These are phyloP conservation scores for Hippopotamyrus pictus DNA, from an alignment of 2,797 vertebrate genomes.

Conservation along the genomic window DNA sequence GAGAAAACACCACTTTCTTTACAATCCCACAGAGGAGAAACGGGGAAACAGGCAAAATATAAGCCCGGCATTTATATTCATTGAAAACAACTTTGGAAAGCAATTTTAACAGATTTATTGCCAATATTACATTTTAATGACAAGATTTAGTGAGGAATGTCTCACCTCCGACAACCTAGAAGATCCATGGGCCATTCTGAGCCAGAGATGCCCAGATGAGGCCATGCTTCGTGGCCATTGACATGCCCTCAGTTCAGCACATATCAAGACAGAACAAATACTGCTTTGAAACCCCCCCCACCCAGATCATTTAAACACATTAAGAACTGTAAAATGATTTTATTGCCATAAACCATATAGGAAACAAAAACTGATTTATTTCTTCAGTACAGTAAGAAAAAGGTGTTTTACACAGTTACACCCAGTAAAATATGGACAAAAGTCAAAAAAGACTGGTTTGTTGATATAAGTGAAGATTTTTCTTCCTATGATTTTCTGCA, in stretches of 20 bases:
- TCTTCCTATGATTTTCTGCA: constrained; percentile 28
- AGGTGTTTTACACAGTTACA: constrained; percentile 33
- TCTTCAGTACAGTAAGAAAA: constrained; percentile 52
- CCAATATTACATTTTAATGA: constrained; percentile 11
- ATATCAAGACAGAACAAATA: constrained; percentile 3
- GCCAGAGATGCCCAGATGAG: background rate
- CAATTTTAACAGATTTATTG: background rate
- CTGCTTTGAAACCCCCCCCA: background rate
- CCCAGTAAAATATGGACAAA: constrained; percentile 32
- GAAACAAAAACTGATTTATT: constrained; percentile 51
- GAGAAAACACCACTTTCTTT: background rate
- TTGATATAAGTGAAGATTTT: background rate
- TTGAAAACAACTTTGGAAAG: constrained; percentile 8
- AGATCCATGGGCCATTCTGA: background rate
- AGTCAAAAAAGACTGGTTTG: background rate
- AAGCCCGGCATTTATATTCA: background rate
- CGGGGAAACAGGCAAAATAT: background rate
- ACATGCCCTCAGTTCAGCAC: background rate
- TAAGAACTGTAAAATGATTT: constrained; percentile 56
- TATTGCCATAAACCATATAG: constrained; percentile 70
- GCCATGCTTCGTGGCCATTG: background rate
- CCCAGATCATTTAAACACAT: constrained; percentile 41
- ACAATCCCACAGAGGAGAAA: background rate
- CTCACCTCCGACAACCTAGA: background rate
- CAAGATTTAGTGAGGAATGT: background rate